Conservation (phyloP, 2,797 vertebrate species). For the Rhynchotus rufescens region DNA sequence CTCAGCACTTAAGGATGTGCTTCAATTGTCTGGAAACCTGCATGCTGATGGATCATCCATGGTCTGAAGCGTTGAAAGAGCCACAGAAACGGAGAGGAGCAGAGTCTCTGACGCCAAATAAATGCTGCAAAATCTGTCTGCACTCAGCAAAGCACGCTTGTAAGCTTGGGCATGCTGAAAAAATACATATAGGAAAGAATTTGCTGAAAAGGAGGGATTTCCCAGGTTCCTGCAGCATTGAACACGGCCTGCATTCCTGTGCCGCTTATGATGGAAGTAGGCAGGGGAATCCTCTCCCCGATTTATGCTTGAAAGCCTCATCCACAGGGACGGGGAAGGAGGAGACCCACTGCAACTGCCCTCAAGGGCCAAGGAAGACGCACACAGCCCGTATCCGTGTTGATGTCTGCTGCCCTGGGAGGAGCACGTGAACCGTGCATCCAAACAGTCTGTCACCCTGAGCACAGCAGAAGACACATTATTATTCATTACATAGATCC, state of each 20-base stretch:
- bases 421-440: accelerated
- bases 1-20: background rate
- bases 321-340: background rate
- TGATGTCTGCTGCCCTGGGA: background rate
- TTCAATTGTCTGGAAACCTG: background rate
- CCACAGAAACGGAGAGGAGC: background rate
- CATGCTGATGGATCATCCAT: accelerated
- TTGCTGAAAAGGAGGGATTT: constrained; percentile 32
- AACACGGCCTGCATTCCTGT: background rate
- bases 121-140: background rate
- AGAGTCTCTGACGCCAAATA: background rate
- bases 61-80: background rate
- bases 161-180: background rate
- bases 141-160: background rate
- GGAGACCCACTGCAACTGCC: background rate
- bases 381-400: background rate
- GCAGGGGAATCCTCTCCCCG: background rate
- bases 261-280: background rate
- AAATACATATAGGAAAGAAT: background rate
- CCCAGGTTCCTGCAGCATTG: background rate
- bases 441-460: background rate
- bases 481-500: background rate
- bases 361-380: background rate
- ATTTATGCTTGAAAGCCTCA: background rate
- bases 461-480: background rate